Evolutionary conservation across 2,888 invertebrate genomes (phyloP), one percentile per base, ranked within the genome.

Genomic region (Helicoverpa assulta): DNA sequence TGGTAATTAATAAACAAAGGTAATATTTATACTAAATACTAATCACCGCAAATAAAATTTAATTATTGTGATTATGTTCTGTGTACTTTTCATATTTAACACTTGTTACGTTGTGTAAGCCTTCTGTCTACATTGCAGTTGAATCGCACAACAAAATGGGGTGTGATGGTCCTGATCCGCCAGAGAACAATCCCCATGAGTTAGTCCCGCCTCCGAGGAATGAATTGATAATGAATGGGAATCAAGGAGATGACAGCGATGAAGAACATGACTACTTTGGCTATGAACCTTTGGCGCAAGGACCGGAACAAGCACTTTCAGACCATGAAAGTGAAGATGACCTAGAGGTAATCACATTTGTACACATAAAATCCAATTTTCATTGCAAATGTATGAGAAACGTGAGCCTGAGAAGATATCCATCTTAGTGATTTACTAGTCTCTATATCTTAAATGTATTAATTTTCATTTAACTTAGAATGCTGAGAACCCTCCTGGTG

Each of bases 251-350:
- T 16, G 96, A 96, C 53, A 95, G 96, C 67, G 96, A 96, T 69
- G 96, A 96, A 69, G 92, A 93, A 54, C 92, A 93, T 71, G 94
- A 94, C 55, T 92, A 96, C 81, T 95, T 95, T 66, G 96, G 96
- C 3, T 96, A 96, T 79, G 94, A 96, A 82, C 96, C 96, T 1
- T 82, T 96, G 53, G 95, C 96, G 0, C 93, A 96, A 81, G 95
- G 91, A 0, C 95, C 95, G 1, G 95, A 94, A 55, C 86, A 89
- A 52, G 84, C 83, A 4, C 83, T 86, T 50, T 90, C 90, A 1
- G 91, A 93, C 61, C 87, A 89, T 53, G 92, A 92, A 18, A 91
- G 89, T 65, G 92, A 92, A 52, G 92, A 93, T 18, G 92, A 92
- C 26, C 81, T 86, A 47, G 94, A 91, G 80, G 89, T 89, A 80